These are phyloP conservation scores for Cataglyphis altisquamis DNA, from an alignment of 2,888 invertebrate genomes.

Conservation along the genomic window DNA sequence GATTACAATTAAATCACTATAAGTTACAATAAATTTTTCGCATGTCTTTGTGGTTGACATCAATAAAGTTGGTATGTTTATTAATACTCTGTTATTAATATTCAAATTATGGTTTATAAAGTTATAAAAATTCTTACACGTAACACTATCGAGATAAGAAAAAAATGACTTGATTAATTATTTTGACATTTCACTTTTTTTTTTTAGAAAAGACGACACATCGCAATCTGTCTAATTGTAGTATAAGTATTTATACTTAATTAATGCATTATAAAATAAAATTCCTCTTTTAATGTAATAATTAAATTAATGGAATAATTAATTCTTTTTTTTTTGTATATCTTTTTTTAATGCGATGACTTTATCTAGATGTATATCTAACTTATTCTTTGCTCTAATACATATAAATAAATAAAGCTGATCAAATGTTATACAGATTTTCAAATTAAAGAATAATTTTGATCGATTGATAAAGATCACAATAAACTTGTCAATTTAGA, in stretches of 20 bases:
- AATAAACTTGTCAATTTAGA: background rate
- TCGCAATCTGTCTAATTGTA: background rate
- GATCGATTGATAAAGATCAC: background rate
- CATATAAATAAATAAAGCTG: background rate
- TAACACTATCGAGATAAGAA: background rate
- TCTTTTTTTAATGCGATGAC: background rate
- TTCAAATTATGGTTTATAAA: background rate
- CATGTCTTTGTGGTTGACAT: background rate
- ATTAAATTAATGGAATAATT: too few relatives aligned
- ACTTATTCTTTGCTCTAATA: background rate
- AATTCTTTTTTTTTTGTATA: too few relatives aligned
- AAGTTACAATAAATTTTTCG: background rate
- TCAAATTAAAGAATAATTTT: background rate
- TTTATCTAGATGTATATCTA: background rate
- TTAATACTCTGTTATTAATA: background rate
- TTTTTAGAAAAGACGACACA: background rate
- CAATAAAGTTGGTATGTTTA: too few relatives aligned
- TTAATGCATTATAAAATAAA: background rate
- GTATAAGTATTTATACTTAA: background rate
- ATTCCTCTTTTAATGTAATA: background rate
- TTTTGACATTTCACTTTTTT: background rate
- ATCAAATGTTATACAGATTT: background rate
- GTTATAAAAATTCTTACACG: background rate
- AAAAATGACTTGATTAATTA: background rate
- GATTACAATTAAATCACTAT: background rate